Base-by-base conservation (phyloP, 2,888 invertebrate genomes). In the Acholoe squamosa region DNA sequence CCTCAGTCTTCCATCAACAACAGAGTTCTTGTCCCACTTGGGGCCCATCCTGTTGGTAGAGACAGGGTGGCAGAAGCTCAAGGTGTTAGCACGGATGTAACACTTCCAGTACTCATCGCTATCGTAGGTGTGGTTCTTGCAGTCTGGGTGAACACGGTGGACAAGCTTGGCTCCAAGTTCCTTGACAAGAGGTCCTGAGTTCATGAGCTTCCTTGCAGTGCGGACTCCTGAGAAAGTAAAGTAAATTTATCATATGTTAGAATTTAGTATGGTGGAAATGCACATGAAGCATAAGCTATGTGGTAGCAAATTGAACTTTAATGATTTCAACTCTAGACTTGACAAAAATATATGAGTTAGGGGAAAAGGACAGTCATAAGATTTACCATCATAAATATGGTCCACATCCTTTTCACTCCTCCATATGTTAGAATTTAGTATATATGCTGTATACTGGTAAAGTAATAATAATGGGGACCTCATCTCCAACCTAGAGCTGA, bases 61-160 rank as follows among this genome's bases (percentile, higher is more conserved):
- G 10, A 43, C 43, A 10, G 84, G 84, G 43, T 84, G 84, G 84
- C 33, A 84, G 34, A n/a, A 19, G 16, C 33, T 84, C 19, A 51
- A 22, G 16, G 84, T 84, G 84, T 84, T 84, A 19, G 33, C 33
- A 10, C 84, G 28, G 43, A 84, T 51, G 33, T 34, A 84, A 22
- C 84, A 84, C 19, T 33, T 34, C 84, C 84, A 84, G 84, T 84
- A 84, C 5, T 84, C 84, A 84, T 84, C 84, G 25, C 84, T 84
- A 43, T 84, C 84, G 43, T 84, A 84, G 0, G 43, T 51, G 10
- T 34, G 43, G 22, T 84, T 84, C 7, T 3, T 25, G 43, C 84
- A 84, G 84, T 51, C 12, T 0, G 84, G 84, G 43, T 84, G 84
- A 34, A 34, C 16, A 10, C 51, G 43, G 34, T 1, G 3, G 12